Evolutionary conservation across 2,888 invertebrate genomes (phyloP), one percentile per base, ranked within the genome.

Genomic region (Hyposoter dolosus): DNA sequence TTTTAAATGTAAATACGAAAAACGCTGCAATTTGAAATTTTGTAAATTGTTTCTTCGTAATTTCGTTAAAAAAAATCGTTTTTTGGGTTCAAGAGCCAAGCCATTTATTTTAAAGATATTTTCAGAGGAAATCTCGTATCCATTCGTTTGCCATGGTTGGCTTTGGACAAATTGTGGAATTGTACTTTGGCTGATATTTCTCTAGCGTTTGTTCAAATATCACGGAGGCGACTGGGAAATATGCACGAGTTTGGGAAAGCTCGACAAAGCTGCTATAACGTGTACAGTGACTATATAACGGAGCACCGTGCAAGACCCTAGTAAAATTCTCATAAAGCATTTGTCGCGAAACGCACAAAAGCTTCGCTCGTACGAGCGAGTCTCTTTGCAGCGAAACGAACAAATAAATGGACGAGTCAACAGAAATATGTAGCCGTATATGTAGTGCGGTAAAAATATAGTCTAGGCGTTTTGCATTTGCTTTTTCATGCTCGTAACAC

Each of bases 271-370:
- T 60, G 6, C 63, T 53, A 32, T 17, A 19, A 56, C 28, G 40
- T 69, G n/a, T 35, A 60, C 12, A 10, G 23, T 12, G 60, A 12
- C 23, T 19, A 50, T 23, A 19, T 43, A 40, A 68, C 45, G 19
- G 15, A 63, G 68, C 47, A 69, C 17, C 69, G 45, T 63, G 40
- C 32, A n/a, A 63, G 32, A 66, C 35, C 66, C 72, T 6, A 43
- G 72, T 19, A 53, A 82, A 79, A 76, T 82, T 82, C 63, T 69
- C 79, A 79, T 66, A 76, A 79, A 82, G 53, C 85, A 82, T 85
- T 82, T 69, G 85, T 85, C 82, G 78, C 53, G 50, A 45, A 78
- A 85, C 68, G 50, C 65, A 85, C 82, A 81, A 81, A 77, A 77
- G 77, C 53, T 15, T 60, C n/a, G 7, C 19, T 45, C n/a, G 12